These are phyloP conservation scores for Tetranychus truncatus DNA, from an alignment of 2,888 invertebrate genomes.

Conservation along the genomic window DNA sequence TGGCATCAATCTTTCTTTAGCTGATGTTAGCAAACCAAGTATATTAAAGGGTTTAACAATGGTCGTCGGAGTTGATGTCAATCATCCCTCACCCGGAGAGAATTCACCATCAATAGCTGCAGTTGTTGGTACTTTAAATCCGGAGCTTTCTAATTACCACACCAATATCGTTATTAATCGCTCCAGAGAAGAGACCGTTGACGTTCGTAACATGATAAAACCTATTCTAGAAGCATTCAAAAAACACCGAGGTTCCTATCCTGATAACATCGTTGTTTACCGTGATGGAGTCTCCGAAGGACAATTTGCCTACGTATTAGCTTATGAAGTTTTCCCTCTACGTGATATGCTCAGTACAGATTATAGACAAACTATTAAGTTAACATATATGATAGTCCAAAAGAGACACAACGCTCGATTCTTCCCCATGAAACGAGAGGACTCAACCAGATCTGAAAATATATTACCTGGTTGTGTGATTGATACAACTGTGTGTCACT, in stretches of 20 bases:
- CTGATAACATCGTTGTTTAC: neutral
- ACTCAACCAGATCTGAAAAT: neutral
- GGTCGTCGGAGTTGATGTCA: conserved; percentile 77
- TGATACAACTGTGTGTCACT: neutral
- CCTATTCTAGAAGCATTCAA: neutral
- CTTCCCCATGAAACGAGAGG: neutral
- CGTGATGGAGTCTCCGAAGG: neutral
- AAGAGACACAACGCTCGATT: neutral
- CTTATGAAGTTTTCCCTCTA: neutral
- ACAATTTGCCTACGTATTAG: neutral
- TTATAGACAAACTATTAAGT: neutral
- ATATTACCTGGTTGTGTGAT: neutral
- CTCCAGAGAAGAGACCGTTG: neutral
- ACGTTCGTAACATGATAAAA: neutral
- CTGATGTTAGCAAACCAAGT: conserved; percentile 19
- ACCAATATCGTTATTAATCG: neutral
- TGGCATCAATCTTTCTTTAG: conserved; percentile 29
- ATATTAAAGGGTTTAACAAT: conserved; percentile 41
- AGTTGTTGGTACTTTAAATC: neutral
- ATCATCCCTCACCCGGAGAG: conserved; percentile 49
- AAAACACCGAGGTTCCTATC: neutral
- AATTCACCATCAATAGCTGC: neutral
- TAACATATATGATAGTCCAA: neutral
- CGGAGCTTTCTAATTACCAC: neutral
- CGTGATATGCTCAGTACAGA: neutral